phyloP scores from a whole-genome alignment of 2,888 invertebrate species.

The Leucophora obtusa region DNA sequence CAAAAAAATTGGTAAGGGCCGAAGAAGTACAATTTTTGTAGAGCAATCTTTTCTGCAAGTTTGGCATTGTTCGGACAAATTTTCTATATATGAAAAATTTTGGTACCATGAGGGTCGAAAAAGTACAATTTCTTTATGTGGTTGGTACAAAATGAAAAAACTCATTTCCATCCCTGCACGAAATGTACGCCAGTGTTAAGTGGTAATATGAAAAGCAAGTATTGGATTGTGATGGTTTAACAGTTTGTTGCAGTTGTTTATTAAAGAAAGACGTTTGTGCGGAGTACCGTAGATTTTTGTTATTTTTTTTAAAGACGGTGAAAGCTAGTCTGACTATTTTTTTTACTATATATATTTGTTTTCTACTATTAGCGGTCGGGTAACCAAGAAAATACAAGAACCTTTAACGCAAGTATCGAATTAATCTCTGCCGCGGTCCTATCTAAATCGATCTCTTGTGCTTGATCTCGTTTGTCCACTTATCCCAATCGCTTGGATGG shows the following conservation, averaged over 20 bases:
- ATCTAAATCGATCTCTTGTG: background rate
- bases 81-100: too few relatives aligned
- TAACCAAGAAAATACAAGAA: constrained; percentile 33
- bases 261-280: constrained; percentile 39
- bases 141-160: too few relatives aligned
- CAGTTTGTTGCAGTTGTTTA: constrained; percentile 43
- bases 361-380: constrained; percentile 27
- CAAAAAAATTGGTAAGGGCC: too few relatives aligned
- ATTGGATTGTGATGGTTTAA: constrained; percentile 38
- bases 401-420: constrained; percentile 19
- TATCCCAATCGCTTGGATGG: background rate
- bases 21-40: too few relatives aligned
- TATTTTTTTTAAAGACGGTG: constrained; percentile 26
- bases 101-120: too few relatives aligned
- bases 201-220: constrained; percentile 14
- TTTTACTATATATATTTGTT: too few relatives aligned
- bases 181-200: too few relatives aligned
- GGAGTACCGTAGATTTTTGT: constrained; percentile 12
- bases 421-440: background rate
- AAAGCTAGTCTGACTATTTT: constrained; percentile 22
- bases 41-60: too few relatives aligned
- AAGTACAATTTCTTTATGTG: too few relatives aligned
- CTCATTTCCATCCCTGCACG: too few relatives aligned
- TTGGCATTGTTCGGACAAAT: too few relatives aligned
- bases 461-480: constrained; percentile 25